Percentiles rank a stretch among this genome's conserved stretches.
Evolutionary conservation across 2,113 vertebrate species (phyloP).

Genomic region (Sinocyclocheilus rhinocerous): DNA sequence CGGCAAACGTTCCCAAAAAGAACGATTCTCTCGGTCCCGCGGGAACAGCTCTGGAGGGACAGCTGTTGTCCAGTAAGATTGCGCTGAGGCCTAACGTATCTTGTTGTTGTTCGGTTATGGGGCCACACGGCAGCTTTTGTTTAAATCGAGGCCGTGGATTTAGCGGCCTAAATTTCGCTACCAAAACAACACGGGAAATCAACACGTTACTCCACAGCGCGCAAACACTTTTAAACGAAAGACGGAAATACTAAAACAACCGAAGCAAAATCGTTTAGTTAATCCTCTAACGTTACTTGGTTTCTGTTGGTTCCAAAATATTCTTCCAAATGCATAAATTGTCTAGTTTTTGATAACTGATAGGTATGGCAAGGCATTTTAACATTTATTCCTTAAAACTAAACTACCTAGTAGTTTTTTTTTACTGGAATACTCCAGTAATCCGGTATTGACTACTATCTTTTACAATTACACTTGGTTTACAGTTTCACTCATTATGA

Average conservation of each 20-base stretch:
- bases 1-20: conserved; percentile 78
- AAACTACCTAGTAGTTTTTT: too few relatives aligned
- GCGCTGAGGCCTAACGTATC: conserved; percentile 59
- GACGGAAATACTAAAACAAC: not conserved
- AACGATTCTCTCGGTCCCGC: conserved; percentile 74
- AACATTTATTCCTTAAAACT: too few relatives aligned
- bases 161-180: conserved; percentile 58
- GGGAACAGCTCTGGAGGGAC: conserved; percentile 80
- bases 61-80: conserved; percentile 87
- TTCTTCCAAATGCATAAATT: not conserved
- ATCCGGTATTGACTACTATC: too few relatives aligned
- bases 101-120: conserved; percentile 44
- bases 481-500: too few relatives aligned
- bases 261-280: not conserved
- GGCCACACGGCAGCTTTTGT: conserved; percentile 55
- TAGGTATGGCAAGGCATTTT: not conserved
- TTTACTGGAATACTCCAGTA: too few relatives aligned
- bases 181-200: conserved; percentile 60
- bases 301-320: not conserved
- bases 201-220: not conserved
- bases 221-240: not conserved
- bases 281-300: too few relatives aligned
- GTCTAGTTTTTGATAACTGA: not conserved
- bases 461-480: too few relatives aligned
- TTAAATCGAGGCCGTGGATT: conserved; percentile 74